A percentile compares a stretch with the other conserved stretches of the same genome.
phyloP scores from a whole-genome alignment of 2,797 vertebrate genomes.

The Siniperca scherzeri region DNA sequence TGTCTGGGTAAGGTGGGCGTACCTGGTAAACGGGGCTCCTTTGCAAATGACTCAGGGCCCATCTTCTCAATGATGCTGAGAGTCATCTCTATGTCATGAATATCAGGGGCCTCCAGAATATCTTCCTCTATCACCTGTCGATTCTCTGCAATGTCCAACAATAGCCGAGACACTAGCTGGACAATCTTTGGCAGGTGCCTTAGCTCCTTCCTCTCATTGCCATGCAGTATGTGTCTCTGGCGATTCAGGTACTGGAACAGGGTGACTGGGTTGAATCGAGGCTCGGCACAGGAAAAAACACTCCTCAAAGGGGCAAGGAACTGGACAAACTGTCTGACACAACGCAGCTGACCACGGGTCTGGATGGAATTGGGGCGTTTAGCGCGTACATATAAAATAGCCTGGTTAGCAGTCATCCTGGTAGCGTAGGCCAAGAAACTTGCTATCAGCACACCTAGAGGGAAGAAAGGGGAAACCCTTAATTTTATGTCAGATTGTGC shows the following conservation, averaged over 20 bases:
- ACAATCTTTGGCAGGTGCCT: conserved; percentile 93
- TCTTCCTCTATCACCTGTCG: conserved; percentile 91
- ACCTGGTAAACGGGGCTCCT: conserved; percentile 80
- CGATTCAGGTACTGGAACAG: conserved; percentile 93
- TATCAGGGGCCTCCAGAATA: conserved; percentile 86
- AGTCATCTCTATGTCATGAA: conserved; percentile 89
- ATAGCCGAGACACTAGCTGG: conserved; percentile 89
- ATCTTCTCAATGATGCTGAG: conserved; percentile 82
- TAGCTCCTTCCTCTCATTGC: conserved; percentile 92
- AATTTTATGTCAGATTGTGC: neutral
- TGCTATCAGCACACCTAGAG: conserved; percentile 93
- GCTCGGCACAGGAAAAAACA: conserved; percentile 91
- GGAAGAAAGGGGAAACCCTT: neutral
- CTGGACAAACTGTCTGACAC: conserved; percentile 92
- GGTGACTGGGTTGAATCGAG: conserved; percentile 87
- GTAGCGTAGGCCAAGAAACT: conserved; percentile 95
- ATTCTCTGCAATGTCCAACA: conserved; percentile 93
- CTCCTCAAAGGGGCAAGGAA: conserved; percentile 92
- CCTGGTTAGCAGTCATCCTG: conserved; percentile 95
- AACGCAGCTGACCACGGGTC: conserved; percentile 93
- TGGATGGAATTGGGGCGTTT: conserved; percentile 97
- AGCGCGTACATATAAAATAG: conserved; percentile 92
- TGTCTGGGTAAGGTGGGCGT: conserved; percentile 74
- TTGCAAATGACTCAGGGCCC: conserved; percentile 71
- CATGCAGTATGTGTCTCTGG: conserved; percentile 94